Evolutionary conservation across 2,888 invertebrate species (phyloP).

Genomic region (Aphidoletes aphidimyza): DNA sequence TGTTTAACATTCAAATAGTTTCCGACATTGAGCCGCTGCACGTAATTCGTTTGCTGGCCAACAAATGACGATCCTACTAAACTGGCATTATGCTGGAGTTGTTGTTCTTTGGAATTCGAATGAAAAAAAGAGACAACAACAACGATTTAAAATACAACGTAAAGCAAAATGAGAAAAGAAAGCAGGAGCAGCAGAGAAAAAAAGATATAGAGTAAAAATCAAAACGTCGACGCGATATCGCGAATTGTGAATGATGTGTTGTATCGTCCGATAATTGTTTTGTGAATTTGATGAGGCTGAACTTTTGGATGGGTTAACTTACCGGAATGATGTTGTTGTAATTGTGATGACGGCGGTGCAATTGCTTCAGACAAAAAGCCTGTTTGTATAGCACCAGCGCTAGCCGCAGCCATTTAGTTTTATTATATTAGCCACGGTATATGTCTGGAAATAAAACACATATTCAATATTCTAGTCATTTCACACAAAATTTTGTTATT

Average conservation of each 20-base stretch:
- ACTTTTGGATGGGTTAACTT: neutral
- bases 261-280: too few relatives aligned
- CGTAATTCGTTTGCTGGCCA: slow-evolving; percentile 56
- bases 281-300: neutral
- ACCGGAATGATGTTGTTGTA: slow-evolving; percentile 46
- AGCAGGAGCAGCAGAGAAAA: too few relatives aligned
- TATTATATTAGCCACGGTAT: slow-evolving; percentile 57
- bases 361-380: slow-evolving; percentile 60
- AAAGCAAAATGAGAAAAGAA: too few relatives aligned
- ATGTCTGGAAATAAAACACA: slow-evolving; percentile 58
- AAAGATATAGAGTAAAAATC: too few relatives aligned
- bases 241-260: too few relatives aligned
- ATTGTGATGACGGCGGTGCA: slow-evolving; percentile 33
- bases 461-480: slow-evolving; percentile 48
- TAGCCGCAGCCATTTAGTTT: slow-evolving; percentile 65
- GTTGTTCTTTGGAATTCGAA: slow-evolving; percentile 58
- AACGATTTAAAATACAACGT: too few relatives aligned
- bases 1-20: slow-evolving; percentile 23
- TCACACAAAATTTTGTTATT: neutral
- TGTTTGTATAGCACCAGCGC: slow-evolving; percentile 65
- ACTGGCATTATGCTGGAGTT: slow-evolving; percentile 59
- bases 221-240: too few relatives aligned
- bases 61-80: slow-evolving; percentile 57
- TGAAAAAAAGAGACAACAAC: neutral
- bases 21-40: neutral